Conservation (phyloP, 2,797 vertebrate species). For the Poecilia wingei region DNA sequence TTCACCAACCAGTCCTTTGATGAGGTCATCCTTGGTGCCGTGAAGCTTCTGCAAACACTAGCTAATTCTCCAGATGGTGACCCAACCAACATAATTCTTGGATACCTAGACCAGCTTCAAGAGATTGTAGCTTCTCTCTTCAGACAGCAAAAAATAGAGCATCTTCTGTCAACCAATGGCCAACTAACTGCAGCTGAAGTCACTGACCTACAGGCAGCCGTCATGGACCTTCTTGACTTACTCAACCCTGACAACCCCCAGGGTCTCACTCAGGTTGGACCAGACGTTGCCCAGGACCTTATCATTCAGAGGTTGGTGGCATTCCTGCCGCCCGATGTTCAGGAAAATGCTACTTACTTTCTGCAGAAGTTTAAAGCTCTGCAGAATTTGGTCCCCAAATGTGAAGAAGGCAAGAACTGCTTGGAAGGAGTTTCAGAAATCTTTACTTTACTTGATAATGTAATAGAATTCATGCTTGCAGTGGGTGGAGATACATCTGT, state of each 20-base stretch:
- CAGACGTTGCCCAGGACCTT: slow-evolving; percentile 53
- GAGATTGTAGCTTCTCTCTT: slow-evolving; percentile 58
- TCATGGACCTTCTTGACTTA: slow-evolving; percentile 63
- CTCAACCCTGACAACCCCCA: slow-evolving; percentile 59
- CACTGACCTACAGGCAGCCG: slow-evolving; percentile 45
- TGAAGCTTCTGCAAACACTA: slow-evolving; percentile 62
- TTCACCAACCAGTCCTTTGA: slow-evolving; percentile 70
- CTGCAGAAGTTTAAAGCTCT: slow-evolving; percentile 63
- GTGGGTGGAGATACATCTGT: slow-evolving; percentile 37
- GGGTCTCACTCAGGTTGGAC: slow-evolving; percentile 58
- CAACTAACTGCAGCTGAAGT: slow-evolving; percentile 45
- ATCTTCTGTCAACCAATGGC: slow-evolving; percentile 31
- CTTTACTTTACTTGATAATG: slow-evolving; percentile 63
- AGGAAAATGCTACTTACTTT: slow-evolving; percentile 46
- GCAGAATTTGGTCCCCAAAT: slow-evolving; percentile 53
- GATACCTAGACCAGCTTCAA: slow-evolving; percentile 70
- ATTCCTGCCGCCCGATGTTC: slow-evolving; percentile 60
- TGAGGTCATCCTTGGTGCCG: slow-evolving; percentile 63
- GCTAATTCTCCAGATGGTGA: slow-evolving; percentile 57
- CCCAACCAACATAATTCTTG: slow-evolving; percentile 55
- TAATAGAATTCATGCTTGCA: slow-evolving; percentile 42
- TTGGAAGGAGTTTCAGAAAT: slow-evolving; percentile 58
- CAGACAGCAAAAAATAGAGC: slow-evolving; percentile 45
- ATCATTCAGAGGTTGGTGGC: slow-evolving; percentile 57
- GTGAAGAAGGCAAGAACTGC: slow-evolving; percentile 67